Evolutionary conservation across 2,797 vertebrate species (phyloP), one percentile per base, ranked within the genome.

Genomic region (Neosilurus hyrtlii): DNA sequence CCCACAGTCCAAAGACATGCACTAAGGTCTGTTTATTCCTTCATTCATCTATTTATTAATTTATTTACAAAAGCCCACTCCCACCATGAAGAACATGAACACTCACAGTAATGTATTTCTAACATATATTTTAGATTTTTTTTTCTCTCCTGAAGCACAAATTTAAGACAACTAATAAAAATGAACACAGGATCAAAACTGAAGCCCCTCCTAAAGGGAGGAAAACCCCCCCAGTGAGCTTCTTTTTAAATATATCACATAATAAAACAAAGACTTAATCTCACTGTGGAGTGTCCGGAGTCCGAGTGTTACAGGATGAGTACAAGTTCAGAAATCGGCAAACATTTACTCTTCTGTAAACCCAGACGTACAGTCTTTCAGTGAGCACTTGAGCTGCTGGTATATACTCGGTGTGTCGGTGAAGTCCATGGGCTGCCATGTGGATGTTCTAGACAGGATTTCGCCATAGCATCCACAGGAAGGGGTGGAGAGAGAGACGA

Each of bases 21-120:
- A 26, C 26, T 65, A 15, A 49, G 35, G 0, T 22, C 20, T 35
- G 8, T 18, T 10, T 18, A 2, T 65, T 72, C 80, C 2, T 43
- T 43, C 37, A 43, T 43, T 43, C 37, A 43, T 43, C 37, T 43
- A 43, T 43, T 43, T 43, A 43, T 43, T 43, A 43, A 43, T 75
- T 86, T 67, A 70, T 10, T 12, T 67, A 68, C 57, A 22, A 68
- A 61, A 81, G 35, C 68, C 12, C 63, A 49, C n/a, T 18, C 81
- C 75, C 79, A 83, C 56, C 65, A 79, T 66, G 62, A 85, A 74
- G 26, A 30, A 81, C 81, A 82, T 22, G 20, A 78, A 83, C 35
- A 80, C 62, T 43, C 70, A 80, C 61, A 77, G 11, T 57, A 83
- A 83, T 66, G 61, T 75, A 83, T 74, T 80, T 16, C 51, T 62